These are phyloP conservation scores for Eupithecia dodoneata DNA, from an alignment of 2,888 invertebrate genomes.

Conservation along the genomic window DNA sequence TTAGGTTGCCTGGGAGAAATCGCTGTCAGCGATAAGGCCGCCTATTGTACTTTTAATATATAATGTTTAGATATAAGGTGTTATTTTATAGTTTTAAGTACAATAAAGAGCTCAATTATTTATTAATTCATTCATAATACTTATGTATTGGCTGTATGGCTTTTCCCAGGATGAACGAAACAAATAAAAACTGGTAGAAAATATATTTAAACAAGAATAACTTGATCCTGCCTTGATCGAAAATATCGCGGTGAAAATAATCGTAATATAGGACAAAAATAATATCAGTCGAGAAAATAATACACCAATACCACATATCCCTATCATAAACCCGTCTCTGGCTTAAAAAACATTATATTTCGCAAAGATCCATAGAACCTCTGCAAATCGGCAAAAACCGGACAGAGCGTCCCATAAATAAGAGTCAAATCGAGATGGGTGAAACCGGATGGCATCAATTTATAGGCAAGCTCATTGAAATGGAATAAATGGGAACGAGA, in stretches of 20 bases:
- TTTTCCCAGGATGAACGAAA: too few species aligned
- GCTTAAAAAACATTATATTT: constrained; percentile 18
- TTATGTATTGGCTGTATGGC: too few species aligned
- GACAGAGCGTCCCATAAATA: constrained; percentile 40
- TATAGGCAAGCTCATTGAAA: constrained; percentile 38
- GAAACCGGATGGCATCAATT: constrained; percentile 37
- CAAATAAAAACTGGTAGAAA: too few species aligned
- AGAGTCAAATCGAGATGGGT: constrained; percentile 36
- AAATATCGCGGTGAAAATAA: too few species aligned
- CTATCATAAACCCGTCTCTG: background rate
- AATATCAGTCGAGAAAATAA: background rate
- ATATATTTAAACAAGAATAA: too few species aligned
- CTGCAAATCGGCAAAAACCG: constrained; percentile 30
- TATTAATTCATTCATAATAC: too few species aligned
- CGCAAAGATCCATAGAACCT: constrained; percentile 28
- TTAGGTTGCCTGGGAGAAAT: too few species aligned
- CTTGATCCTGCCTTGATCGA: background rate
- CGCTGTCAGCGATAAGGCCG: too few species aligned
- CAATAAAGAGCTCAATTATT: too few species aligned
- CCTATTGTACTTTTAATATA: too few species aligned
- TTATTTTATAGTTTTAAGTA: too few species aligned
- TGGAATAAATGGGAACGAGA: constrained; percentile 26
- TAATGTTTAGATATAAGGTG: too few species aligned
- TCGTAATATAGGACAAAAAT: background rate
- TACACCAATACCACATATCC: background rate